Base-by-base conservation (phyloP, 2,113 vertebrate species). In the Vimba vimba region DNA sequence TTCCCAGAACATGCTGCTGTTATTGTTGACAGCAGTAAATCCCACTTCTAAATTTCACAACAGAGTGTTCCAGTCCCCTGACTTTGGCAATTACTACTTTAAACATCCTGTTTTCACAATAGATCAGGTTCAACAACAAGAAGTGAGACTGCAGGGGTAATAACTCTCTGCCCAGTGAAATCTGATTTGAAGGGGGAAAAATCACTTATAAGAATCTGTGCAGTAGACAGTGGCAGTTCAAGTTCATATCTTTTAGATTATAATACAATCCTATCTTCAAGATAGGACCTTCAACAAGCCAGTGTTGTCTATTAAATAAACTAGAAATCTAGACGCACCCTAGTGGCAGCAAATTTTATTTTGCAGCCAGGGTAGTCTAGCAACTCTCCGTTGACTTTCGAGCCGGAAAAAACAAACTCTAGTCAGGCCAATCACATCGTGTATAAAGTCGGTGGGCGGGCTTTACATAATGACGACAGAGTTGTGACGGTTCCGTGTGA, bases 41-140 rank as follows among this genome's bases (percentile, higher is more conserved):
- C 73, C 80, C 43, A 66, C 12, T n/a, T 57, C 80, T 68, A 25
- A 78, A 33, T 82, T 82, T 82, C 45, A 52, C 80, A 79, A 80
- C 60, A 23, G 79, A 79, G 71, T 64, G 50, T 86, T 88, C 50
- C 84, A 86, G 60, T 79, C 19, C 62, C n/a, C 60, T 83, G 84
- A 88, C 59, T 82, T 71, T 78, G 64, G 39, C 27, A 75, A 82
- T 82, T 85, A 75, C 50, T 76, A 39, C 50, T 76, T 88, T 79
- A 30, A 33, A 87, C 43, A 45, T 57, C 11, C 68, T n/a, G 43
- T 62, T 84, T 71, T 75, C 82, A 87, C 21, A 57, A 78, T 12
- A 77, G 33, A 78, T 68, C 52, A 30, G 27, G 45, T 78, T 84
- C 55, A 84, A 55, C 25, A 74, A 74, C 25, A 76, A 84, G 27